phyloP scores from a whole-genome alignment of 2,797 vertebrate genomes.

The Cossypha heuglini region DNA sequence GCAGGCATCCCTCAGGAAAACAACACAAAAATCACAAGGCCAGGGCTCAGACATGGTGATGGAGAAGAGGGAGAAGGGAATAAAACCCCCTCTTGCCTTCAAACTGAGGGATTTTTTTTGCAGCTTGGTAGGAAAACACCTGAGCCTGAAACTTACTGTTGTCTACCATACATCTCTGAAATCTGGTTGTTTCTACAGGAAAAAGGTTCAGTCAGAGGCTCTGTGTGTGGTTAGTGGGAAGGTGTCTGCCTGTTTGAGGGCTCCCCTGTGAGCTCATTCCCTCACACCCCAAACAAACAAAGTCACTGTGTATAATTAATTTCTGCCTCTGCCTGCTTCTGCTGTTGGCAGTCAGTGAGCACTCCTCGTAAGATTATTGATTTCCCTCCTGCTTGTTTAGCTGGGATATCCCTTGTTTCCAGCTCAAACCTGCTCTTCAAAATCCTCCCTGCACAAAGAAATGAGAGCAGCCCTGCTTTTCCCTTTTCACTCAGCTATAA shows the following conservation, averaged over 20 bases:
- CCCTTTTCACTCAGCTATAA: neutral
- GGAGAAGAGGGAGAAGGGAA: neutral
- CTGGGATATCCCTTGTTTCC: neutral
- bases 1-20: accelerated
- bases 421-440: neutral
- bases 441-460: neutral
- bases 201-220: neutral
- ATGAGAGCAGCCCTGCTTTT: neutral
- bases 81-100: accelerated
- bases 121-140: neutral
- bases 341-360: neutral
- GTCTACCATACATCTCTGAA: accelerated
- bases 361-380: neutral
- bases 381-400: neutral
- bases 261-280: neutral
- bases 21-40: accelerated
- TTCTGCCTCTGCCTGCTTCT: neutral
- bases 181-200: neutral
- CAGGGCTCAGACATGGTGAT: accelerated
- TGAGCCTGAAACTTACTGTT: neutral
- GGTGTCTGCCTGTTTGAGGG: neutral
- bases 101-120: accelerated
- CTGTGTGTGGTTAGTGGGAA: neutral
- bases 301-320: neutral
- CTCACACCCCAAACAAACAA: neutral